Percentiles rank a stretch among this genome's conserved stretches.
phyloP scores from a whole-genome alignment of 2,888 invertebrate genomes.

The Harpagoxenus sublaevis region DNA sequence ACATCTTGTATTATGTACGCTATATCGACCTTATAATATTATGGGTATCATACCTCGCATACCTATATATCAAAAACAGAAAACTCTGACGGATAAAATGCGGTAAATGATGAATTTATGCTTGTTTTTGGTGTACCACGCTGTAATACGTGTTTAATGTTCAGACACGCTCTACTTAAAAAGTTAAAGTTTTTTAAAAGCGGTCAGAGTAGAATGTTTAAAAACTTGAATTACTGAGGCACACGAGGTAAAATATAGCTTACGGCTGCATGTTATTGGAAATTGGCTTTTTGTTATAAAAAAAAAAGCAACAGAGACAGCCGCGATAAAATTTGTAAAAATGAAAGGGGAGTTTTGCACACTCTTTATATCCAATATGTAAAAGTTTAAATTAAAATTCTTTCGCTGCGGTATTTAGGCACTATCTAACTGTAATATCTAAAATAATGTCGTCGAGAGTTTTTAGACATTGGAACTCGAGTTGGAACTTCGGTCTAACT shows the following conservation, averaged over 20 bases:
- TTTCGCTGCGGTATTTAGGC: not conserved
- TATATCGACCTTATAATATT: not conserved
- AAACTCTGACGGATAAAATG: not conserved
- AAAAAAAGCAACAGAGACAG: not conserved
- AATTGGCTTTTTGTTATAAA: slow-evolving; percentile 16
- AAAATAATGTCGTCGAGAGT: slow-evolving; percentile 28
- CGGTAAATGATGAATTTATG: slow-evolving; percentile 17
- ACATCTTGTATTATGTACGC: not conserved
- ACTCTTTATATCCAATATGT: not conserved
- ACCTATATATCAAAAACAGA: not conserved
- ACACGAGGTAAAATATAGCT: not conserved
- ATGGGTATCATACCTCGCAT: not conserved
- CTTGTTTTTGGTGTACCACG: not conserved
- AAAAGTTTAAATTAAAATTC: slow-evolving; percentile 48
- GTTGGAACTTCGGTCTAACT: slow-evolving; percentile 27
- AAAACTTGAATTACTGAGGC: slow-evolving; percentile 23
- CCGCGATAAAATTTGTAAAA: slow-evolving; percentile 24
- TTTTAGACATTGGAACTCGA: slow-evolving; percentile 21
- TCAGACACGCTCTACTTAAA: slow-evolving; percentile 4
- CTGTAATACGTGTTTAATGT: slow-evolving; percentile 10
- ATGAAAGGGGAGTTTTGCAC: not conserved
- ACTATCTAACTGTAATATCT: not conserved
- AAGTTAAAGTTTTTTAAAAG: slow-evolving; percentile 20
- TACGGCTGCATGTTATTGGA: slow-evolving; percentile 33
- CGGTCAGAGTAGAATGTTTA: slow-evolving; percentile 21